Evolutionary conservation across 2,797 vertebrate species (phyloP), one percentile per base, ranked within the genome.

Genomic region (Chaetodon trifasciatus): DNA sequence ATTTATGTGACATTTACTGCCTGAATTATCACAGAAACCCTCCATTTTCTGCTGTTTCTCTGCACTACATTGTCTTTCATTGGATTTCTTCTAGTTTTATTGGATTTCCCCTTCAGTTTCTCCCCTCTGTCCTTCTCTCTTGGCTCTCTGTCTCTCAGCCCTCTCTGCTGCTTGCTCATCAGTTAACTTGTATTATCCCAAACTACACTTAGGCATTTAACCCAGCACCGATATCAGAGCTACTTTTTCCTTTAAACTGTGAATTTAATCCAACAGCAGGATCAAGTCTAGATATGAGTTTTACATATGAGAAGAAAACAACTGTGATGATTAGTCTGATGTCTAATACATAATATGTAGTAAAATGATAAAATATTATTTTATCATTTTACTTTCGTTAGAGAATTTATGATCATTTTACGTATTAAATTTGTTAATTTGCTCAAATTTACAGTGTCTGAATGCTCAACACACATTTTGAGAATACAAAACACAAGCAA

Each of bases 1-100:
- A 90, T 90, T 90, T 88, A 81, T 6, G 44, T 88, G 88, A 90
- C 86, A 90, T 90, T 88, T 83, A 79, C 77, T 40, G 75, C 21
- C 58, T 66, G 47, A 78, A 77, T 83, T 72, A 79, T 74, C 76
- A 70, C 67, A 75, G 28, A 65, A 81, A 65, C 37, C 64, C 35
- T 63, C 28, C 7, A 35, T 17, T 46, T 57, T 63, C 53, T 78
- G 16, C 49, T 73, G 35, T 72, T 66, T 82, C 49, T 64, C 62
- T 55, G n/a, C 24, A 49, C 21, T 58, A 58, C 35, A 24, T 53
- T 74, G 53, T 49, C 50, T 63, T 58, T 66, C 81, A 79, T 37
- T 66, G 53, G 42, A 72, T 82, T 74, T 44, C 19, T 46, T 50
- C 8, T 66, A 0, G 3, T 73, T 64, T 57, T 58, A 70, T 72